phyloP scores from a whole-genome alignment of 1,140 invertebrate genomes.

The Cydia fagiglandana region DNA sequence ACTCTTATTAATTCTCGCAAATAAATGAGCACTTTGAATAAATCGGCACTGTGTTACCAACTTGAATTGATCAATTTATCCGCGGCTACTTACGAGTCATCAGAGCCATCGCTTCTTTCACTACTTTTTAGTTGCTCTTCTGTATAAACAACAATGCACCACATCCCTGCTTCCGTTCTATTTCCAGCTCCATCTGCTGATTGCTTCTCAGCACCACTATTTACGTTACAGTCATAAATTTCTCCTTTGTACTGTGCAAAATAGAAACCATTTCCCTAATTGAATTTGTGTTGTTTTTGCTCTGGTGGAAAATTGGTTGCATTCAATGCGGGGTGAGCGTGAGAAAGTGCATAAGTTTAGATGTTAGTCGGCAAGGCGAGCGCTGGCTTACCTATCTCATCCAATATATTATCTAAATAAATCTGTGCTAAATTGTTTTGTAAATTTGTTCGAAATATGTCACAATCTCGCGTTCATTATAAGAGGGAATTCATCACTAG shows the following conservation, averaged over 20 bases:
- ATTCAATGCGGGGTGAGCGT: constrained; percentile 56
- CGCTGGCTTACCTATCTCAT: constrained; percentile 14
- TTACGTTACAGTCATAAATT: constrained; percentile 59
- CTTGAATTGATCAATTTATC: no score
- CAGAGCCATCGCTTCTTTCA: background rate
- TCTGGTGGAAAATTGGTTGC: constrained; percentile 68
- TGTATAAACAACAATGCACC: background rate
- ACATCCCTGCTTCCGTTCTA: constrained; percentile 21
- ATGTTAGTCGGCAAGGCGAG: constrained; percentile 41
- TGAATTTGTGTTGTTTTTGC: constrained; percentile 73
- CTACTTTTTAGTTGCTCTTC: background rate
- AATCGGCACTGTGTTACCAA: no score
- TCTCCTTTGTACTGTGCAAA: constrained; percentile 48
- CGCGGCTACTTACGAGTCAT: no score
- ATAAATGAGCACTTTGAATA: no score
- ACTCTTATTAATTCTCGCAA: no score
- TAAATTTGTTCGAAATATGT: no score
- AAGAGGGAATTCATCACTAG: no score
- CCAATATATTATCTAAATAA: no score
- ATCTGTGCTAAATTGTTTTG: background rate
- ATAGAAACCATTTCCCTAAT: constrained; percentile 67
- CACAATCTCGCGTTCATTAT: no score
- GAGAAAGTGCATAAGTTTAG: constrained; percentile 62
- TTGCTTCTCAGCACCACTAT: constrained; percentile 50
- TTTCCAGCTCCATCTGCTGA: constrained; percentile 47